Percentiles rank a stretch among this genome's conserved stretches.
Conservation (phyloP, 2,113 vertebrate species). For the Aspiorhynchus laticeps region DNA sequence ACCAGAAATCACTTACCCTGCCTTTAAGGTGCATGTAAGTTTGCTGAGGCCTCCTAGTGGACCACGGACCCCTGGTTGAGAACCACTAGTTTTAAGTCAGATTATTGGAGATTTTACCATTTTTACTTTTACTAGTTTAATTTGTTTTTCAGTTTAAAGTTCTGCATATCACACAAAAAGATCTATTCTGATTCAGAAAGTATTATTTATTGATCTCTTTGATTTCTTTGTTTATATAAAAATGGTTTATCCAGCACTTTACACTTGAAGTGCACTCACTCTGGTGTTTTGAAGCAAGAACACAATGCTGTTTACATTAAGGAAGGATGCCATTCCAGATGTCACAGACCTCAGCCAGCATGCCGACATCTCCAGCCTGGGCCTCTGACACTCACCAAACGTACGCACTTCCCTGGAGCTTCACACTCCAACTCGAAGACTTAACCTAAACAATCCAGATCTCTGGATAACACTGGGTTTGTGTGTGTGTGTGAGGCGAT, state of each 20-base stretch:
- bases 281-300: not conserved
- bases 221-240: not conserved
- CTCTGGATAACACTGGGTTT: constrained; percentile 8
- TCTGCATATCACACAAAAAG: not conserved
- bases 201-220: not conserved
- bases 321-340: constrained; percentile 15
- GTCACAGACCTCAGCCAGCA: constrained; percentile 15
- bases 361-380: constrained; percentile 3
- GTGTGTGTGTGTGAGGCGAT: not conserved
- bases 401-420: constrained; percentile 18
- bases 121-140: not conserved
- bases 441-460: constrained; percentile 38
- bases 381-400: constrained; percentile 8
- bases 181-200: not conserved
- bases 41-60: too few species aligned
- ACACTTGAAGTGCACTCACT: not conserved
- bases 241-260: not conserved
- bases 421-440: constrained; percentile 27
- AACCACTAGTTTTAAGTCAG: too few species aligned
- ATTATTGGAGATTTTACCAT: too few species aligned
- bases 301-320: constrained; percentile 16
- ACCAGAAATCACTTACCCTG: too few species aligned
- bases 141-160: not conserved
- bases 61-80: too few species aligned
- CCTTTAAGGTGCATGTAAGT: too few species aligned